Conservation (phyloP, 1,140 invertebrate species). For the Fragariocoptes setiger region DNA sequence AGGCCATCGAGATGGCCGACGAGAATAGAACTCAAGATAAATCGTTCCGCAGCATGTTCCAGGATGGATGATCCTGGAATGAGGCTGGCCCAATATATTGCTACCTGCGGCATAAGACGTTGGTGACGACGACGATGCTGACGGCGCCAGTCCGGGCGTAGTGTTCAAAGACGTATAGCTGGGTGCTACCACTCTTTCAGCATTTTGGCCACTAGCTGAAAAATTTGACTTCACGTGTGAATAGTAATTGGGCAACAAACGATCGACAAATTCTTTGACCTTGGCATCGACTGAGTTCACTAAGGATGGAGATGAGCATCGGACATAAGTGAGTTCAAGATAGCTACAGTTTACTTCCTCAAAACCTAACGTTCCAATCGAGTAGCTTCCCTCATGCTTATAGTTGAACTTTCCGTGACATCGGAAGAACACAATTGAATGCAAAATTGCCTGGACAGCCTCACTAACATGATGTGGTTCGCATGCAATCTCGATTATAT, state of each 20-base stretch:
- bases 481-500: slow-evolving; percentile 19
- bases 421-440: slow-evolving; percentile 72
- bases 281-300: slow-evolving; percentile 39
- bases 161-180: slow-evolving; percentile 63
- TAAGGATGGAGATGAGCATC: slow-evolving; percentile 47
- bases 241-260: slow-evolving; percentile 20
- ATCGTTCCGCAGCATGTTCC: too few relatives aligned
- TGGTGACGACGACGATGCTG: background rate
- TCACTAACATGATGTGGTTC: slow-evolving; percentile 79
- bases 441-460: slow-evolving; percentile 68
- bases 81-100: too few relatives aligned
- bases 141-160: background rate
- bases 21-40: slow-evolving; percentile 12
- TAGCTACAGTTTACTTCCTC: slow-evolving; percentile 87
- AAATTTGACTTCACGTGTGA: slow-evolving; percentile 16
- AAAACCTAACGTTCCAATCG: slow-evolving; percentile 69
- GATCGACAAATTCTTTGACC: slow-evolving; percentile 23
- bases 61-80: too few relatives aligned
- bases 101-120: slow-evolving; percentile 16
- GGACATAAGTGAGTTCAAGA: slow-evolving; percentile 83
- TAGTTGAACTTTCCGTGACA: slow-evolving; percentile 80
- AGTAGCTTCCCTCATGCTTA: slow-evolving; percentile 66
- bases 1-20: slow-evolving; percentile 37
- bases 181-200: slow-evolving; percentile 43
- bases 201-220: background rate